Conservation (phyloP, 2,113 vertebrate species). For the Recurvirostra avosetta region DNA sequence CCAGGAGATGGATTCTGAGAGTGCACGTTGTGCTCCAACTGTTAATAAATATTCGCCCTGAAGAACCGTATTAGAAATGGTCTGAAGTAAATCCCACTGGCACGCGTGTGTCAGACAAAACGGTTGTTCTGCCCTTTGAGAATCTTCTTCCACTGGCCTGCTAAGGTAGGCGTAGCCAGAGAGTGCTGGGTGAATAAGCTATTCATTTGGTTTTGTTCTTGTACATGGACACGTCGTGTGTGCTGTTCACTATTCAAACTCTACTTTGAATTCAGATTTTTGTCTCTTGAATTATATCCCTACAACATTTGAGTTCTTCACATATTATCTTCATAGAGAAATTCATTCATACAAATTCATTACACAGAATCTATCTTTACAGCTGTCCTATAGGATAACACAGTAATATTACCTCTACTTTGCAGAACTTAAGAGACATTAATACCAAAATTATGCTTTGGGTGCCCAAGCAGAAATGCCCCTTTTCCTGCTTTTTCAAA, state of each 20-base stretch:
- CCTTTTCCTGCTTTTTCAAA: accelerated
- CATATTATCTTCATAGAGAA: neutral
- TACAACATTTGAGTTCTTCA: neutral
- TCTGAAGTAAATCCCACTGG: neutral
- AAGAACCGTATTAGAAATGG: neutral
- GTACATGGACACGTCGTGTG: accelerated
- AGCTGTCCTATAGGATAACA: neutral
- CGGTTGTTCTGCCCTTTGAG: neutral
- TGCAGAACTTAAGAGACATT: neutral
- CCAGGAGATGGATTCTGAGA: neutral
- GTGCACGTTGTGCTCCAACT: neutral
- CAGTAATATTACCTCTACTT: neutral
- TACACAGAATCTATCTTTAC: neutral
- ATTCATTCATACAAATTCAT: neutral
- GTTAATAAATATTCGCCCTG: neutral
- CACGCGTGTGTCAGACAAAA: neutral
- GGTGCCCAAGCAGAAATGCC: neutral
- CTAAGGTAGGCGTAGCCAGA: neutral
- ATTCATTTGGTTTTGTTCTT: neutral
- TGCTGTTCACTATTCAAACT: neutral
- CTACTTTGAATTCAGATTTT: neutral
- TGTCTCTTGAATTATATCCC: neutral
- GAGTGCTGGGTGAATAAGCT: neutral
- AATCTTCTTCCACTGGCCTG: neutral
- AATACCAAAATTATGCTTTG: neutral